A percentile compares a stretch with the other conserved stretches of the same genome.
Conservation (phyloP, 2,113 vertebrate species). For the Calidris pugnax region DNA sequence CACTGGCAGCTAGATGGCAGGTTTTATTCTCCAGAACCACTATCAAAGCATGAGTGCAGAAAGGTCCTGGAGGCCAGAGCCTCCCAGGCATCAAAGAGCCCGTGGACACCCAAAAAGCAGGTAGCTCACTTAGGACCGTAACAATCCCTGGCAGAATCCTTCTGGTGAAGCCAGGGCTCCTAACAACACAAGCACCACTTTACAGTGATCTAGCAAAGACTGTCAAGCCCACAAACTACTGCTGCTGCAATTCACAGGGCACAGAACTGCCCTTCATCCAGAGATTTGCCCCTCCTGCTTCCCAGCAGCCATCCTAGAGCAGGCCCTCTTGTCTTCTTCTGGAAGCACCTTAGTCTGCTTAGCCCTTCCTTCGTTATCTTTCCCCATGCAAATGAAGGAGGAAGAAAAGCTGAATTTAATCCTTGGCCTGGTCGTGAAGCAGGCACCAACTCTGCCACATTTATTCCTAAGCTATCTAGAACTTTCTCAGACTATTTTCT, state of each 20-base stretch:
- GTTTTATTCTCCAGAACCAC: not conserved
- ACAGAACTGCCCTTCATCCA: not conserved
- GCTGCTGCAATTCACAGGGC: not conserved
- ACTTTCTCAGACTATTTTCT: not conserved
- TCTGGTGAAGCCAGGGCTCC: not conserved
- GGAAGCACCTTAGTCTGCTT: not conserved
- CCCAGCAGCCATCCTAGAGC: not conserved
- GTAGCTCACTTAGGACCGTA: not conserved
- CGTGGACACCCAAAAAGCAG: not conserved
- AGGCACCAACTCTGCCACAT: not conserved
- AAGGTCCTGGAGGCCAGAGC: not conserved
- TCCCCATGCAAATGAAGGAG: not conserved
- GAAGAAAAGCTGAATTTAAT: not conserved
- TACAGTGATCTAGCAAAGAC: not conserved
- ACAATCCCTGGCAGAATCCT: not conserved
- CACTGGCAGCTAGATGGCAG: constrained; percentile 1
- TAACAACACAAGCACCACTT: not conserved
- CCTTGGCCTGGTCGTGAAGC: not conserved
- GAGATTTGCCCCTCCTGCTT: not conserved
- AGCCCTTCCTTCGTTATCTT: not conserved
- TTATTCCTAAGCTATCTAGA: not conserved
- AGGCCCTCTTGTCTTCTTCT: not conserved
- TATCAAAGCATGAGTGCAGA: not conserved
- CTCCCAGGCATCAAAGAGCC: not conserved
- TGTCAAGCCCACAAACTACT: not conserved